Conservation (phyloP, 2,888 invertebrate species). For the Caprella mutica region DNA sequence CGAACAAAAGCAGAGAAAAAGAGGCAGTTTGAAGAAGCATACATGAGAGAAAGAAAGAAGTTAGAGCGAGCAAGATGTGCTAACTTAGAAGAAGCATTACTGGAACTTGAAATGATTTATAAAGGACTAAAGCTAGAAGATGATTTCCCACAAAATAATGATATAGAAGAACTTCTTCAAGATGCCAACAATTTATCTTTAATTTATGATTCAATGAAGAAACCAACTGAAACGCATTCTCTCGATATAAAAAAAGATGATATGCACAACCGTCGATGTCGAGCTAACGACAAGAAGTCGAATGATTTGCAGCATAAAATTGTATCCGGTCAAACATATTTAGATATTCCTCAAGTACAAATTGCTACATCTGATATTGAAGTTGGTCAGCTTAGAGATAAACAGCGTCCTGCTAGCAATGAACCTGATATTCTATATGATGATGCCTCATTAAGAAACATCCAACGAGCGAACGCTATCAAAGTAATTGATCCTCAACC, state of each 20-base stretch:
- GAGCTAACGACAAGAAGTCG: constrained; percentile 43
- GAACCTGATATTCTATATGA: constrained; percentile 73
- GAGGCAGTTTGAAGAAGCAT: constrained; percentile 26
- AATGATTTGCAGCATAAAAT: constrained; percentile 28
- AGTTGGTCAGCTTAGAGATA: constrained; percentile 2
- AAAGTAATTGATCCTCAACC: constrained; percentile 64
- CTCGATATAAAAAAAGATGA: constrained; percentile 62
- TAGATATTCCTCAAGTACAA: constrained; percentile 57
- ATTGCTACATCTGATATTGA: constrained; percentile 34
- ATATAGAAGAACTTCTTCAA: constrained; percentile 59
- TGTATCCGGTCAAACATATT: constrained; percentile 43
- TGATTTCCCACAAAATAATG: constrained; percentile 66
- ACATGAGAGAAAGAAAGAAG: constrained; percentile 23
- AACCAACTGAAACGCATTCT: constrained; percentile 44
- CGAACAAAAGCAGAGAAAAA: constrained; percentile 10
- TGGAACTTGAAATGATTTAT: constrained; percentile 73
- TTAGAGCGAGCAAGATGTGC: constrained; percentile 22
- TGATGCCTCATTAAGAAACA: constrained; percentile 70
- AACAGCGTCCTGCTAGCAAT: constrained; percentile 27
- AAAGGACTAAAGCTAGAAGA: constrained; percentile 69
- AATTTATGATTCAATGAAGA: no score
- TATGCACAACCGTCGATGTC: constrained; percentile 64
- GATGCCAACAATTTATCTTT: constrained; percentile 15
- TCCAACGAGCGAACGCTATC: constrained; percentile 59
- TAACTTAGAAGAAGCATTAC: constrained; percentile 55